Percentiles rank a stretch among this genome's conserved stretches.
phyloP scores from a whole-genome alignment of 1,140 invertebrate genomes.

The Aporrectodea caliginosa region DNA sequence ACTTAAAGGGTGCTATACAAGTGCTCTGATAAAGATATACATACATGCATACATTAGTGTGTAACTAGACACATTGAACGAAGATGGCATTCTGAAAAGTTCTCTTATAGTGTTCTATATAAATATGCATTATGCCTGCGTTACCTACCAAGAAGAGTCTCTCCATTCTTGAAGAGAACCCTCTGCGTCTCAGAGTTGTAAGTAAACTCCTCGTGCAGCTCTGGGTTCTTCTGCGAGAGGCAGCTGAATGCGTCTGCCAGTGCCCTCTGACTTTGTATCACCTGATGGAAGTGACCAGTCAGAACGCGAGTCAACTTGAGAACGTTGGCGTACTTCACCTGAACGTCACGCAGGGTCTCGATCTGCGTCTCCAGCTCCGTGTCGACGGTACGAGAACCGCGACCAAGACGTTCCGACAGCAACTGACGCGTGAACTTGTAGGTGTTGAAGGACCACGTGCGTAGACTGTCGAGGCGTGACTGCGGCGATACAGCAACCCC shows the following conservation, averaged over 20 bases:
- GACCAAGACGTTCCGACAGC: constrained; percentile 82
- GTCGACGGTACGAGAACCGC: constrained; percentile 79
- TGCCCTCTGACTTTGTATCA: constrained; percentile 73
- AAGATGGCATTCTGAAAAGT: neutral
- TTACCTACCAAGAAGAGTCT: constrained; percentile 68
- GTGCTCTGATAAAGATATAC: neutral
- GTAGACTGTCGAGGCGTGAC: constrained; percentile 72
- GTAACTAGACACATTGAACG: neutral
- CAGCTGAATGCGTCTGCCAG: constrained; percentile 87
- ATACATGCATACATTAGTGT: neutral
- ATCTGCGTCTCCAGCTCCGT: constrained; percentile 87
- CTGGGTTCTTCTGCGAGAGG: constrained; percentile 87
- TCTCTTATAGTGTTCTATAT: neutral
- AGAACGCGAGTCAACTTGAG: constrained; percentile 69
- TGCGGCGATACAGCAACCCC: constrained; percentile 38
- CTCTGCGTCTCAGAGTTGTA: constrained; percentile 94
- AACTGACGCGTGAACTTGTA: constrained; percentile 95
- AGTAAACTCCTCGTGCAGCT: constrained; percentile 88
- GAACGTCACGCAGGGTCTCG: constrained; percentile 85
- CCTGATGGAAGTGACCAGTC: constrained; percentile 76
- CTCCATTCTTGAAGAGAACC: constrained; percentile 88
- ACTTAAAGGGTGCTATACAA: no score
- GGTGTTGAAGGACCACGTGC: constrained; percentile 93
- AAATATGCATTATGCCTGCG: neutral
- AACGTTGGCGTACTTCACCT: constrained; percentile 71